Base-by-base conservation (phyloP, 2,888 invertebrate species). In the Cordilura impudica region DNA sequence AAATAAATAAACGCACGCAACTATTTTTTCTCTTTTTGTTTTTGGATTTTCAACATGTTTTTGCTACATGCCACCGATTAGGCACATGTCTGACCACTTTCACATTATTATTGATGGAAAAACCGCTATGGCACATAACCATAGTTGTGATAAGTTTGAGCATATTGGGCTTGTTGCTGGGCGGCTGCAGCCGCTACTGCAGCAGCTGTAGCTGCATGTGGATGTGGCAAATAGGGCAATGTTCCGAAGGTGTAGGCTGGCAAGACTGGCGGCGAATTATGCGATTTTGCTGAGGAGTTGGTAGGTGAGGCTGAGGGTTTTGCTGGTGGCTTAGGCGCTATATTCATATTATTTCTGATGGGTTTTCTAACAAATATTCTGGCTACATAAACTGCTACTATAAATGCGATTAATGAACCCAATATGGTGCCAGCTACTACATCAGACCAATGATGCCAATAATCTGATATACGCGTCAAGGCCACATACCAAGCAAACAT, bases 391-490 rank as follows among this genome's bases (percentile, higher is more conserved):
- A 84, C 70, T 10, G 83, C 81, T 3, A 84, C 85, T 1, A 86
- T 77, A 78, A 84, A 83, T 2, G 87, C 87, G 10, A 86, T 80
- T n/a, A 84, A 21, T 1, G 83, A 69, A 16, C 87, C 87, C 53
- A 87, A n/a, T 1, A 83, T 12, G 0, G 78, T 81, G 14, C 87
- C 87, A 2, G 84, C 86, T 29, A 87, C 43, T 0, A 87, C 87
- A 75, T 87, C 87, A 45, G 87, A 86, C 87, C 87, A 87, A 19
- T 87, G 87, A 70, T 87, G 87, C 84, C 84, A 84, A 65, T 86
- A 86, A 67, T 87, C 87, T 5, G 84, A 83, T 67, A 87, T 83
- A 45, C 87, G 82, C 6, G 86, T 82, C 67, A 87, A 76, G n/a
- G 86, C 83, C 53, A 87, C 85, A 69, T 86, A 87, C 87, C 86